These are phyloP conservation scores for Colinus virginianus DNA, from an alignment of 2,113 vertebrate species.

Conservation along the genomic window DNA sequence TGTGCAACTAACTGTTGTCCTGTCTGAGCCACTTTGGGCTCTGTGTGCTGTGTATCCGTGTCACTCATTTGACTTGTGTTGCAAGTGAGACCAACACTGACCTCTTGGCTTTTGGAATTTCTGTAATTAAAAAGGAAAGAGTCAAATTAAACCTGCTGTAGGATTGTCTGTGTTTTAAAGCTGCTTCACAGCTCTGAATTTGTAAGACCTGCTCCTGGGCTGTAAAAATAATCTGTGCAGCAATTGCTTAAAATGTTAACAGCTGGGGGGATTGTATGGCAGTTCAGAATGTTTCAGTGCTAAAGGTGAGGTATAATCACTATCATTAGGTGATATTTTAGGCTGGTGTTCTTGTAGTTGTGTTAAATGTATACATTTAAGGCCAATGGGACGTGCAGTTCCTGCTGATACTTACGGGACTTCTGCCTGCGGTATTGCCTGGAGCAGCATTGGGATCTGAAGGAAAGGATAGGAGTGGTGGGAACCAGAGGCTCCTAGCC, in stretches of 20 bases:
- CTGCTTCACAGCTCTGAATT: slow-evolving; percentile 19
- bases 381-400: background rate
- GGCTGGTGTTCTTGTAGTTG: background rate
- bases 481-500: background rate
- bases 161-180: background rate
- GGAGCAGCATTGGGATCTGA: background rate
- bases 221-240: slow-evolving; percentile 26
- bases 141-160: background rate
- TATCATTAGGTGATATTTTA: background rate
- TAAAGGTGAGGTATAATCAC: slow-evolving; percentile 13
- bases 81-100: background rate
- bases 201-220: slow-evolving; percentile 26
- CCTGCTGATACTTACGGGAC: background rate
- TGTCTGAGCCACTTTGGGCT: background rate
- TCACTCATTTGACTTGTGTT: fast-evolving
- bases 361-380: background rate
- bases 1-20: background rate
- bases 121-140: background rate
- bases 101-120: background rate
- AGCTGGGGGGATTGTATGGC: slow-evolving; percentile 43
- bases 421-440: background rate
- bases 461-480: background rate
- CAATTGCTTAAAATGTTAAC: slow-evolving; percentile 57
- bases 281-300: background rate
- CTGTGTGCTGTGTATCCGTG: background rate